These are phyloP conservation scores for Schizothorax lantsangensis DNA, from an alignment of 2,797 vertebrate genomes.

Conservation along the genomic window DNA sequence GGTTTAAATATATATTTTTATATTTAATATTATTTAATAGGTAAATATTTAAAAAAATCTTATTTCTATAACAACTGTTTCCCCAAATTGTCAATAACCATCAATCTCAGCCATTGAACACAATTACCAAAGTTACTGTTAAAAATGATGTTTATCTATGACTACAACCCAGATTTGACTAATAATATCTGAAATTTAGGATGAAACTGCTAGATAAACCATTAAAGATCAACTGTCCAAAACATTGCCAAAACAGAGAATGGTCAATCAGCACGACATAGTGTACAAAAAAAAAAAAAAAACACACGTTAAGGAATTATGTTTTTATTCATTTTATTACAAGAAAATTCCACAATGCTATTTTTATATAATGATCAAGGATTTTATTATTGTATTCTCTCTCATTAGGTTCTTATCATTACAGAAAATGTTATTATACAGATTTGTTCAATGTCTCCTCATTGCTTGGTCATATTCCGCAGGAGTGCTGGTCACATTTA, in stretches of 20 bases:
- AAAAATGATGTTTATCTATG: no score
- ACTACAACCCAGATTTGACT: no score
- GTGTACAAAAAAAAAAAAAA: not conserved
- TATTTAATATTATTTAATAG: no score
- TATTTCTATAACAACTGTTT: no score
- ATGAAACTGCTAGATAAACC: no score
- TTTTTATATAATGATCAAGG: constrained; percentile 99
- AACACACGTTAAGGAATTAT: constrained; percentile 11
- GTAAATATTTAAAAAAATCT: no score
- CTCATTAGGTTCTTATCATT: constrained; percentile 99
- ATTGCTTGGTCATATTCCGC: constrained; percentile 96
- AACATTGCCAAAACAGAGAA: not conserved
- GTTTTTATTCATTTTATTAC: constrained; percentile 48
- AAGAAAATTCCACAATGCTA: constrained; percentile 66
- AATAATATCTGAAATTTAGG: no score
- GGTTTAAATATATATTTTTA: no score
- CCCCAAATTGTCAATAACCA: no score
- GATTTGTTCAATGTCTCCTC: constrained; percentile 98
- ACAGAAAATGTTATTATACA: constrained; percentile 99
- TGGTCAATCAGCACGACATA: not conserved
- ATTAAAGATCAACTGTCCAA: not conserved
- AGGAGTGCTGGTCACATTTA: constrained; percentile 99
- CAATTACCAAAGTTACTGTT: no score
- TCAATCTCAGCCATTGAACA: no score
- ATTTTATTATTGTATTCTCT: constrained; percentile 93